These are phyloP conservation scores for Pterophyllum scalare DNA, from an alignment of 2,113 vertebrate species.

Conservation along the genomic window DNA sequence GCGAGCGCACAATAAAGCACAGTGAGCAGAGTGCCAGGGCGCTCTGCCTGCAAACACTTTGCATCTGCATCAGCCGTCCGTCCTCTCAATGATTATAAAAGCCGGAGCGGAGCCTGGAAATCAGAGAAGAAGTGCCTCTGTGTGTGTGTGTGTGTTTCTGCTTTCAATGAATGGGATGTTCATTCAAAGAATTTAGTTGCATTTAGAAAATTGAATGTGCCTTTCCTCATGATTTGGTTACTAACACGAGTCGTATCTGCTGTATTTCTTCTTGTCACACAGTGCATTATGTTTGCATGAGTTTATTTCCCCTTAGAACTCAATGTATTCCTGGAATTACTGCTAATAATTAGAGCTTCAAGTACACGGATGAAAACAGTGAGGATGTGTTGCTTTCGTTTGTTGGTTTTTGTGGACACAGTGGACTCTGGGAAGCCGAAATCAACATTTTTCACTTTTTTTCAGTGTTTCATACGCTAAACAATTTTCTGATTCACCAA, in stretches of 20 bases:
- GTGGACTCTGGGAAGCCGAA: neutral
- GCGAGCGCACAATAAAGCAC: constrained; percentile 66
- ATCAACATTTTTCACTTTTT: neutral
- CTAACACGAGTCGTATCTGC: neutral
- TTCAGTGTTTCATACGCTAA: neutral
- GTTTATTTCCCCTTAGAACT: constrained; percentile 6
- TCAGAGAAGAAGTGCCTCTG: constrained; percentile 46
- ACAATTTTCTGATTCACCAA: neutral
- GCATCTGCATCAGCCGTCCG: constrained; percentile 58
- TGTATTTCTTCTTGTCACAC: constrained; percentile 17
- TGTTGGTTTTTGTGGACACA: neutral
- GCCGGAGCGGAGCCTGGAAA: constrained; percentile 49
- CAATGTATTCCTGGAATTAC: neutral
- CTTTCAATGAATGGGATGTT: constrained; percentile 25
- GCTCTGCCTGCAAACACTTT: constrained; percentile 55
- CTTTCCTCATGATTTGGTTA: constrained; percentile 25
- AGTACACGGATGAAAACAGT: neutral
- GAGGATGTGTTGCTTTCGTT: neutral
- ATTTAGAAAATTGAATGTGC: constrained; percentile 35
- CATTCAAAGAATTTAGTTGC: constrained; percentile 43
- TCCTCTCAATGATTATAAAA: constrained; percentile 59
- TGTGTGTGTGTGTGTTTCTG: constrained; percentile 12
- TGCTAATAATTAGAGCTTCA: neutral
- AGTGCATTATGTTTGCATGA: constrained; percentile 27
- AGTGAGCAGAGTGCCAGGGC: constrained; percentile 27